Base-by-base conservation (phyloP, 2,888 invertebrate genomes). In the Drosophila anceps region DNA sequence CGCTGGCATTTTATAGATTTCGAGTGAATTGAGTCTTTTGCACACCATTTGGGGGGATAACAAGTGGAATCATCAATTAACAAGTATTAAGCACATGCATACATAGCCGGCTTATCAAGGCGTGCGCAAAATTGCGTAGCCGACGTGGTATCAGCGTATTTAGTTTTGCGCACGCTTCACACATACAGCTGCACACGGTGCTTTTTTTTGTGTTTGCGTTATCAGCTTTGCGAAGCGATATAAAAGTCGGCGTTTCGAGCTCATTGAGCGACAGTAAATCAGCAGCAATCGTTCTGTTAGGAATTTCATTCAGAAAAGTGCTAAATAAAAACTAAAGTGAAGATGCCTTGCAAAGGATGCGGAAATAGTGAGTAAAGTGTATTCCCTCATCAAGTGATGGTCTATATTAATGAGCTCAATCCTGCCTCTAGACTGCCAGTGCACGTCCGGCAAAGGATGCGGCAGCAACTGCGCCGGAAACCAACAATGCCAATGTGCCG, bases 321-420 rank as follows among this genome's bases (percentile, higher is more conserved):
- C 33, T 31, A 18, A 29, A 41, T 33, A 48, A 24, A 46, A 55
- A 54, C 18, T n/a, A 18, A 61, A 46, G 15, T 29, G 15, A 85
- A 79, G 51, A 90, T 91, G 91, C 82, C 79, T 73, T 91, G 91
- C 84, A 88, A 89, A 64, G 85, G 85, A 79, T 91, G 91, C 77
- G 84, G 78, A 80, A 83, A 85, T 20, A 84, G 89, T 88, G 48
- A 87, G 89, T 85, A 43, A 54, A 31, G 9, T 33, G 5, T 37
- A 13, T 44, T 41, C 7, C 12, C 18, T 41, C 7, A 18, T n/a
- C 37, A 2, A 39, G 37, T n/a, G 7, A 9, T 20, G 10, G 18
- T n/a, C 20, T 48, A 20, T 54, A 44, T 33, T 64, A 68, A 70
- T 55, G 7, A 24, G 57, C 24, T 20, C n/a, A 18, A 29, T 58